A percentile compares a stretch with the other conserved stretches of the same genome.
Evolutionary conservation across 2,888 invertebrate genomes (phyloP).

Genomic region (Busseola fusca): DNA sequence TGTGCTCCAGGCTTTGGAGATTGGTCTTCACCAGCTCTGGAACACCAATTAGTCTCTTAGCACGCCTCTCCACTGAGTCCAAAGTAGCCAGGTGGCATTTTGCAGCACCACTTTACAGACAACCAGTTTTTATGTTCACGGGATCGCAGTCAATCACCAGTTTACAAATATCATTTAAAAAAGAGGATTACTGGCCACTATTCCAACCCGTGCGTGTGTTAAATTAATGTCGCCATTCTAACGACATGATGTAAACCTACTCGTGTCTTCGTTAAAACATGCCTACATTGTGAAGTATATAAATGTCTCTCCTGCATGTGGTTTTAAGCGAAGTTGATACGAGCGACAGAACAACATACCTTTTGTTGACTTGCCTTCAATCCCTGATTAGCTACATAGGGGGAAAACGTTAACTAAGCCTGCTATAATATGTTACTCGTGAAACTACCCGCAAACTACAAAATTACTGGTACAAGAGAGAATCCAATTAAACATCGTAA

Average conservation of each 20-base stretch:
- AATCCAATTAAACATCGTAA: neutral
- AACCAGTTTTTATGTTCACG: too few species aligned
- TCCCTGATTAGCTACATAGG: conserved; percentile 51
- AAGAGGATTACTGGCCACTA: neutral
- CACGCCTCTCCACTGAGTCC: too few species aligned
- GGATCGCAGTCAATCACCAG: too few species aligned
- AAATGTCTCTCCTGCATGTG: conserved; percentile 18
- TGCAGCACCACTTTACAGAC: too few species aligned
- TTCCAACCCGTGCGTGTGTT: neutral
- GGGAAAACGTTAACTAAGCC: conserved; percentile 39
- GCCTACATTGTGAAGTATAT: conserved; percentile 18
- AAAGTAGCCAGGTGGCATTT: too few species aligned
- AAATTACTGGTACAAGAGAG: neutral
- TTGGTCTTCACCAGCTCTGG: too few species aligned
- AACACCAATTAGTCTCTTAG: too few species aligned
- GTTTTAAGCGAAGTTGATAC: conserved; percentile 29
- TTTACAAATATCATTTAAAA: too few species aligned
- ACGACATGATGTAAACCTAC: neutral
- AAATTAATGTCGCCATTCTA: neutral
- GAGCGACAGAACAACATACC: conserved; percentile 43
- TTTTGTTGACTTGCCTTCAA: conserved; percentile 49
- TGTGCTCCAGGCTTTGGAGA: too few species aligned
- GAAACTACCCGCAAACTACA: conserved; percentile 3
- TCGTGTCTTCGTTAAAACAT: neutral
- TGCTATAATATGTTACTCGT: neutral